Evolutionary conservation across 2,888 invertebrate species (phyloP).

Genomic region (Cosmopolites sordidus): DNA sequence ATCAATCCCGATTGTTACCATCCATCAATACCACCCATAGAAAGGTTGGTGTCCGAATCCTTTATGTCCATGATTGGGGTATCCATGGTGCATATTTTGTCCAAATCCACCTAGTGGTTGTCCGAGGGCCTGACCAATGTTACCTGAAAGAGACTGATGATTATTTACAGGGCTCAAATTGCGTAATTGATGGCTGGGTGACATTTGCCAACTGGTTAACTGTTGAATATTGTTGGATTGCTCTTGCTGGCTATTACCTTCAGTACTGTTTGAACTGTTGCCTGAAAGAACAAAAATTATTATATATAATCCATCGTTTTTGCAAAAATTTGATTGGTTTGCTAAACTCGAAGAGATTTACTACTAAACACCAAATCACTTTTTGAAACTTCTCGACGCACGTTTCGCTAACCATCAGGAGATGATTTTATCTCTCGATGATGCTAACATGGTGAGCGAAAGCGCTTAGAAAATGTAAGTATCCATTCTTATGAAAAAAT

Average conservation of each 20-base stretch:
- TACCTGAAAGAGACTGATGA: slow-evolving; percentile 1
- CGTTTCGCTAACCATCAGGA: too few species aligned
- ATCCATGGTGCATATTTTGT: slow-evolving; percentile 37
- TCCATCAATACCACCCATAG: slow-evolving; percentile 38
- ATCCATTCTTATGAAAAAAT: too few species aligned
- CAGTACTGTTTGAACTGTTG: slow-evolving; percentile 41
- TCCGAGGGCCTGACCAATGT: not conserved
- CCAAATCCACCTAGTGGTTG: slow-evolving; percentile 34
- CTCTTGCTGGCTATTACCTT: slow-evolving; percentile 26
- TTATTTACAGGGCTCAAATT: slow-evolving; percentile 36
- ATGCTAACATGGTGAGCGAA: too few species aligned
- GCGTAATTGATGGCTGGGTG: slow-evolving; percentile 36
- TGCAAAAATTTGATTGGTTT: too few species aligned
- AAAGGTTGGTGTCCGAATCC: slow-evolving; percentile 36
- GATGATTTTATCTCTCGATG: too few species aligned
- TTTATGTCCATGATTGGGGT: slow-evolving; percentile 35
- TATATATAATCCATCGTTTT: not conserved
- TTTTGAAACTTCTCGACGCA: too few species aligned
- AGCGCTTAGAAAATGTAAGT: too few species aligned
- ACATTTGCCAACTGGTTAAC: slow-evolving; percentile 29
- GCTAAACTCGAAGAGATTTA: too few species aligned
- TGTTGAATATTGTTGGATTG: slow-evolving; percentile 18
- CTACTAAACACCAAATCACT: too few species aligned
- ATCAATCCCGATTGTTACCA: slow-evolving; percentile 3
- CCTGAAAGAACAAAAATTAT: slow-evolving; percentile 34